phyloP scores from a whole-genome alignment of 2,113 vertebrate genomes.

The Lipophrys pholis region DNA sequence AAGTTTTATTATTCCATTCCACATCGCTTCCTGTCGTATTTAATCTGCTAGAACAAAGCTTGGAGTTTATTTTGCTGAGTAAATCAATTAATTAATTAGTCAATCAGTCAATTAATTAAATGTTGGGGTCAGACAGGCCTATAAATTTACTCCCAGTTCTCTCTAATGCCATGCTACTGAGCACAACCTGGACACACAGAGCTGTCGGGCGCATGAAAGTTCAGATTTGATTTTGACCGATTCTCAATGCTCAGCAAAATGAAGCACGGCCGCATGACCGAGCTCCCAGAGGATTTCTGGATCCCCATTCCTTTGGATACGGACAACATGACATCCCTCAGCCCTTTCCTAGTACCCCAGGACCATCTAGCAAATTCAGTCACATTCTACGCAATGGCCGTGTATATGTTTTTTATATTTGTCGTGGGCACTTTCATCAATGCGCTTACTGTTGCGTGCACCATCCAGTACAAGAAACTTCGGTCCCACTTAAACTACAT shows the following conservation, averaged over 20 bases:
- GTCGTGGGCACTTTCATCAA: constrained; percentile 74
- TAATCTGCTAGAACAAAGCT: not conserved
- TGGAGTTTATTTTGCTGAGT: not conserved
- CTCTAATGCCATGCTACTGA: too few species aligned
- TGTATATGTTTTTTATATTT: constrained; percentile 77
- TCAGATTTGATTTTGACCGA: not conserved
- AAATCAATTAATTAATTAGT: constrained; percentile 2
- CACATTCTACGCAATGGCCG: constrained; percentile 73
- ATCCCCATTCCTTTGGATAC: constrained; percentile 78
- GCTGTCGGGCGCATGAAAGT: constrained; percentile 1
- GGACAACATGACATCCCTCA: constrained; percentile 77
- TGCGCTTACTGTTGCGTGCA: constrained; percentile 78
- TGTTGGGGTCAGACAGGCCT: not conserved
- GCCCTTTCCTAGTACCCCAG: constrained; percentile 83
- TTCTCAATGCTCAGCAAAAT: constrained; percentile 9
- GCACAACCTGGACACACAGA: not conserved
- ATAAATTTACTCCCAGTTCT: not conserved
- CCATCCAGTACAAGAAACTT: constrained; percentile 83
- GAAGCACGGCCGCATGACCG: not conserved
- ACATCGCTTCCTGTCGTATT: not conserved
- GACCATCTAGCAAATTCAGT: constrained; percentile 76
- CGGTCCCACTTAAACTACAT: constrained; percentile 86
- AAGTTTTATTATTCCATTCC: not conserved
- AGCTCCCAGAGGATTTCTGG: constrained; percentile 79
- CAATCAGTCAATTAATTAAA: constrained; percentile 29